Evolutionary conservation across 1,140 invertebrate species (phyloP), one percentile per base, ranked within the genome.

Genomic region (Artemia franciscana): DNA sequence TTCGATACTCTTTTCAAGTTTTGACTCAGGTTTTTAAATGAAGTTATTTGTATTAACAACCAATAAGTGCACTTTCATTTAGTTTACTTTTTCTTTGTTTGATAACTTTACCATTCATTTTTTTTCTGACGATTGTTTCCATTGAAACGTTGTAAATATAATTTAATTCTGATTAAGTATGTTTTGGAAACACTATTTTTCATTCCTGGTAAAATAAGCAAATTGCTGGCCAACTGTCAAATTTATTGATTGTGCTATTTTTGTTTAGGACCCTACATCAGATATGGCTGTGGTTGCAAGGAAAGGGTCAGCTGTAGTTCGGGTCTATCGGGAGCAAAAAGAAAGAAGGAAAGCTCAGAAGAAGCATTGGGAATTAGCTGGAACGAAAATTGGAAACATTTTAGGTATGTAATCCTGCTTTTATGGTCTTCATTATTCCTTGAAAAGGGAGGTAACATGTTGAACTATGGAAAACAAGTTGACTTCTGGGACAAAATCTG

Each of bases 341-440:
- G 96, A 99, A 72, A 76, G 91, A 25, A 82, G 83, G 57, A 93
- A 91, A 73, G 91, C 93, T 0, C 94, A 98, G 69, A 94, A 95
- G 71, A 98, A 98, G 73, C 92, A 99, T 72, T 98, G 94, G 93
- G 92, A 98, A 73, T 73, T 99, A 28, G 91, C 92, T 30, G 95
- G 96, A 26, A 98, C 92, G 2, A 88, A 89, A 69, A 79, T 99
- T 58, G 92, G 92, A 70, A 93, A 98, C 67, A 91, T 99, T 21
- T 93, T 98, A 85, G 95, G 95, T 1, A 60, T 61, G 27, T 28
- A 51, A 3, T 51, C 21, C 21, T 51, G 12, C 21, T 51, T 51
- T 39, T 7, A 1, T 51, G 12, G 39, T n/a, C n/a, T n/a, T n/a
- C n/a, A n/a, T n/a, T n/a, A n/a, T n/a, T n/a, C n/a, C n/a, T n/a